A percentile compares a stretch with the other conserved stretches of the same genome.
Conservation (phyloP, 2,113 vertebrate genomes). For the Sprattus sprattus region DNA sequence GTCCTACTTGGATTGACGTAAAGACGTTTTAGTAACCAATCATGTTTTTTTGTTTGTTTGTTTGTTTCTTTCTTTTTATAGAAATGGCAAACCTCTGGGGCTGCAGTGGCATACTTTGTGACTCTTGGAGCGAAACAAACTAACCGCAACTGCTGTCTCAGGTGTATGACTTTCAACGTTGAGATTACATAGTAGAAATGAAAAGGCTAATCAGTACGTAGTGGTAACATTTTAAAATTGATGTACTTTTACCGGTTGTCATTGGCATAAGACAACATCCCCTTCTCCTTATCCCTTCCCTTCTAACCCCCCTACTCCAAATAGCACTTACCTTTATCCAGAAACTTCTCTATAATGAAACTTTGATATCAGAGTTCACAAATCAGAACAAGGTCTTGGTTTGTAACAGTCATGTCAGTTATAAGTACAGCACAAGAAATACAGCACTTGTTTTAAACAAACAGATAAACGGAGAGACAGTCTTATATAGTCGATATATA, state of each 20-base stretch:
- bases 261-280: slow-evolving; percentile 4
- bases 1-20: neutral
- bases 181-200: slow-evolving; percentile 50
- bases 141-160: slow-evolving; percentile 67
- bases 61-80: slow-evolving; percentile 30
- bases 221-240: slow-evolving; percentile 19
- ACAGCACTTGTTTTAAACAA: neutral
- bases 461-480: neutral
- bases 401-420: slow-evolving; percentile 39
- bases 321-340: neutral
- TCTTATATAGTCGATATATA: slow-evolving; percentile 36
- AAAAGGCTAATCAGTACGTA: slow-evolving; percentile 46
- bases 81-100: neutral
- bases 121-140: slow-evolving; percentile 57
- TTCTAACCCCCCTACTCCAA: neutral
- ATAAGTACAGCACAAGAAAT: slow-evolving; percentile 25
- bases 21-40: neutral
- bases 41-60: neutral
- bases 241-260: slow-evolving; percentile 23
- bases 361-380: slow-evolving; percentile 7
- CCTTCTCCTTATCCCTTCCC: neutral
- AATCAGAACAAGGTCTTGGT: slow-evolving; percentile 18
- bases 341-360: neutral
- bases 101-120: slow-evolving; percentile 38
- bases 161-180: slow-evolving; percentile 67